Percentiles rank a stretch among this genome's conserved stretches.
phyloP scores from a whole-genome alignment of 1,140 invertebrate genomes.

The Sarcophaga bullata region DNA sequence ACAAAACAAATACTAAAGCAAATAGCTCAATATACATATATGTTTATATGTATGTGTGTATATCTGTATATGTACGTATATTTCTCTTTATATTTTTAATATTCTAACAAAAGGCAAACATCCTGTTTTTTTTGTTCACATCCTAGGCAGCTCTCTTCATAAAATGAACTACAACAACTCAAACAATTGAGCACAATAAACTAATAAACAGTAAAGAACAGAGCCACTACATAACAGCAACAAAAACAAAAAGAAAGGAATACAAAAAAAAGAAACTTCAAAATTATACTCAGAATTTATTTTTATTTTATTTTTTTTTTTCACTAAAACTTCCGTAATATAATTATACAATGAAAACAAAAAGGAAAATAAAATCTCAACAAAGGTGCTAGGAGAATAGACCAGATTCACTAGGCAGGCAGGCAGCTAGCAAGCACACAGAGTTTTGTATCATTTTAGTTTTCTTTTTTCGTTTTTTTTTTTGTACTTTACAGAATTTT shows the following conservation, averaged over 20 bases:
- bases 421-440: no score
- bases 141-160: background rate
- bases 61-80: no score
- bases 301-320: no score
- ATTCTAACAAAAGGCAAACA: background rate
- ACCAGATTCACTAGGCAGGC: background rate
- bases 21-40: no score
- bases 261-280: no score
- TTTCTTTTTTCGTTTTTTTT: background rate
- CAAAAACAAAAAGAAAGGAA: background rate
- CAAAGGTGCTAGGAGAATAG: background rate
- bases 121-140: background rate
- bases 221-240: background rate
- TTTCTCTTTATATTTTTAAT: background rate
- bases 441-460: background rate
- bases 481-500: background rate
- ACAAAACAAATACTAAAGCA: no score
- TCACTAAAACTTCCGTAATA: background rate
- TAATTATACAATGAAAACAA: background rate
- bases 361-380: background rate
- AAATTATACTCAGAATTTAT: no score
- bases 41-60: no score
- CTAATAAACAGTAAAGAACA: background rate
- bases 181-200: conserved; percentile 1
- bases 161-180: background rate